Evolutionary conservation across 1,140 invertebrate species (phyloP), one percentile per base, ranked within the genome.

Genomic region (Limonius californicus): DNA sequence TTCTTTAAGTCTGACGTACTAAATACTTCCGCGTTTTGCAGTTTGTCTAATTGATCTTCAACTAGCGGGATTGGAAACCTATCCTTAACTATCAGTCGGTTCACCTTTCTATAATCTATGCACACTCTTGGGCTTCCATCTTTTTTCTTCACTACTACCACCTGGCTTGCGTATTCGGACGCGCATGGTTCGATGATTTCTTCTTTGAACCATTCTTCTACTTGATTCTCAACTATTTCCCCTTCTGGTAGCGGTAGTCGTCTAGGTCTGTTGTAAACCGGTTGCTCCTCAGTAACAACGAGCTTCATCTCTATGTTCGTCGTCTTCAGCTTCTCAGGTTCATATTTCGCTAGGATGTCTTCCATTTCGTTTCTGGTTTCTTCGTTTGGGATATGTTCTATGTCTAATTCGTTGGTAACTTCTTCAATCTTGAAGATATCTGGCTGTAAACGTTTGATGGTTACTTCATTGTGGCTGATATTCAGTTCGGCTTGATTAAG

Each of bases 71-170:
- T 54, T 6, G 68, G 69, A 43, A 60, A 74, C 12, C 61, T 58
- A 30, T 72, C 58, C 67, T 70, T 64, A 32, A 63, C 23, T 30
- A 72, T 66, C 35, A 54, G 58, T 32, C 64, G 66, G 63, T 83
- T 83, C 1, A 82, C 45, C n/a, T 43, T 32, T 7, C 80, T 62
- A 61, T 77, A 83, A 63, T 84, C 80, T 0, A 82, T 66, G 69
- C 81, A 84, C 9, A 82, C 72, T 20, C 81, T 42, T 6, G 66
- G 56, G 0, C 64, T 63, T 7, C 74, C 74, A 66, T 81, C 77
- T 67, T 80, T 80, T 62, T 84, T 84, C 12, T 42, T 64, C 1
- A 78, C 76, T 2, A 81, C 42, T 0, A 81, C 72, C 0, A 81
- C 57, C 0, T 76, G 78, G 54, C 74, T 75, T 8, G 74, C 67